These are phyloP conservation scores for Falco biarmicus DNA, from an alignment of 2,797 vertebrate species.

Conservation along the genomic window DNA sequence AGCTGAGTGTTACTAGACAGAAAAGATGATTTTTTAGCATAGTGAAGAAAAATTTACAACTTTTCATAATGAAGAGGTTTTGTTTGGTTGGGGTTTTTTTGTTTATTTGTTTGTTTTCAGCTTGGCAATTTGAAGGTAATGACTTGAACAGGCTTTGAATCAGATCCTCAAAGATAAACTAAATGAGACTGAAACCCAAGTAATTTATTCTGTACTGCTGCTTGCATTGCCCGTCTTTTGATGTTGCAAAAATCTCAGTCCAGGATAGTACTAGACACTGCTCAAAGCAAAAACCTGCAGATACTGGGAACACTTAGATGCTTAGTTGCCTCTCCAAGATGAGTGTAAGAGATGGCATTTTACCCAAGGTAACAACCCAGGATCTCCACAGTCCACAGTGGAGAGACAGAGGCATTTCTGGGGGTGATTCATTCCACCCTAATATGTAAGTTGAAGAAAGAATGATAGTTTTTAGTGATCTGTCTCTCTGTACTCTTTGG, in stretches of 20 bases:
- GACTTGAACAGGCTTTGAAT: background rate
- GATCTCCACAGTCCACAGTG: background rate
- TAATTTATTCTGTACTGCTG: background rate
- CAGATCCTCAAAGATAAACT: background rate
- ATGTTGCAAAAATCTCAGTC: background rate
- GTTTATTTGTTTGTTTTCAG: background rate
- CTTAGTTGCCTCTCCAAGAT: background rate
- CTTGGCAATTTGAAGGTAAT: background rate
- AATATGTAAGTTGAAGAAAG: background rate
- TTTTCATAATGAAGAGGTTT: background rate
- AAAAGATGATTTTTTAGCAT: slow-evolving; percentile 8
- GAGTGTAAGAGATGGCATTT: background rate
- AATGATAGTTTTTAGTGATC: background rate
- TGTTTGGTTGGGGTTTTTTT: background rate
- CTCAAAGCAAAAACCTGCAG: background rate
- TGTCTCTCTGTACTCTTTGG: background rate
- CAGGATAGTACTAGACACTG: background rate
- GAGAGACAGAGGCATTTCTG: background rate
- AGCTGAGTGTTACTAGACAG: slow-evolving; percentile 17
- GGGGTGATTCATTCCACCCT: background rate
- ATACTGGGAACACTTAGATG: background rate
- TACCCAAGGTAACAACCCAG: background rate
- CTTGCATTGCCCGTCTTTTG: background rate
- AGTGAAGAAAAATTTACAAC: background rate
- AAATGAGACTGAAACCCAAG: background rate